Base-by-base conservation (phyloP, 2,113 vertebrate species). In the Gymnogyps californianus region DNA sequence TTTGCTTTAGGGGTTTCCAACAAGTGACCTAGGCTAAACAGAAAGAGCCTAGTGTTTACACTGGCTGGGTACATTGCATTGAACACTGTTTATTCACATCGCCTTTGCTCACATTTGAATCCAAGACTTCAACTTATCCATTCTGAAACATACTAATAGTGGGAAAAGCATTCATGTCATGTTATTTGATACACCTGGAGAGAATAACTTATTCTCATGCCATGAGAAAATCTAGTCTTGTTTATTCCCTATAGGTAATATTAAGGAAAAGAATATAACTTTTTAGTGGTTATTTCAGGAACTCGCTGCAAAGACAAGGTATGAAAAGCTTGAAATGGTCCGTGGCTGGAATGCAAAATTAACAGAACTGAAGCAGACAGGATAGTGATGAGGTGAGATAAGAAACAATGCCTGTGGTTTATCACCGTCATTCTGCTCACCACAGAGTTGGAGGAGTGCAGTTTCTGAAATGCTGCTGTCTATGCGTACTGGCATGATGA, bases 51-150 rank as follows among this genome's bases (percentile, higher is more conserved):
- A 6, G 14, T 21, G 65, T 26, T 57, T 31, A 15, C 51, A 31
- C 0, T 18, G 36, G 7, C 47, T 40, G 25, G 8, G 24, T 11
- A 6, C 42, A 2, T 2, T 4, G 13, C 34, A 36, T 0, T 29
- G 26, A 82, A 31, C 6, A 2, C 44, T 29, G 19, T 14, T 59
- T 74, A 26, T 18, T 36, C 67, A 38, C 49, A 59, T 29, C 11
- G 3, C 52, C 46, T 81, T 7, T 8, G 34, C 62, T 85, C n/a
- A 44, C 25, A 38, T 65, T 38, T 32, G 52, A 85, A 72, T 32
- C 14, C 40, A 77, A 76, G 77, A 17, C 20, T 46, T 46, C 38
- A 69, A 4, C 16, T 46, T 10, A 8, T 0, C 29, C 22, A 22
- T 54, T 76, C 71, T 77, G 62, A 85, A 69, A 47, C 19, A 28